Evolutionary conservation across 2,113 vertebrate species (phyloP).

Genomic region (Caranx melampygus): DNA sequence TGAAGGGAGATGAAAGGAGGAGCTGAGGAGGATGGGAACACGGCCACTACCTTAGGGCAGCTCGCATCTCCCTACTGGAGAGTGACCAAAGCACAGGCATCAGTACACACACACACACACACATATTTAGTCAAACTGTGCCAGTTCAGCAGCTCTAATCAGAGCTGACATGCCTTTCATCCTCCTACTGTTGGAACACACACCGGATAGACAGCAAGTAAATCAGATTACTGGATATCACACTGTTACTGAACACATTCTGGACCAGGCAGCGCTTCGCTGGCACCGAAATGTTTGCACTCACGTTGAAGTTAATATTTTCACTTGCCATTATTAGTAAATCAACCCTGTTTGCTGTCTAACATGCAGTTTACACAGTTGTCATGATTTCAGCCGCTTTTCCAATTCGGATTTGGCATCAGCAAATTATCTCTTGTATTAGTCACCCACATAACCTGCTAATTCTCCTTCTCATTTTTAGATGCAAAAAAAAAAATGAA

Average conservation of each 20-base stretch:
- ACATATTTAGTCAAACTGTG: constrained; percentile 45
- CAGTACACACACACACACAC: constrained; percentile 42
- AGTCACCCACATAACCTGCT: constrained; percentile 47
- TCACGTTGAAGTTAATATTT: constrained; percentile 43
- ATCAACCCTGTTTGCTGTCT: constrained; percentile 24
- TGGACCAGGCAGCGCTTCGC: constrained; percentile 37
- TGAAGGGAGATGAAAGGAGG: constrained; percentile 67
- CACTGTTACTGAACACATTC: constrained; percentile 48
- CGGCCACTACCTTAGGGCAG: constrained; percentile 66
- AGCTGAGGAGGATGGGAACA: constrained; percentile 50
- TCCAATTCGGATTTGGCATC: constrained; percentile 49
- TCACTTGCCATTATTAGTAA: constrained; percentile 26
- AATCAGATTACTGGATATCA: constrained; percentile 70
- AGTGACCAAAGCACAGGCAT: constrained; percentile 70
- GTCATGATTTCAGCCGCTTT: constrained; percentile 47
- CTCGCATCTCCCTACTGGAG: constrained; percentile 65
- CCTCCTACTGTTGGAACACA: constrained; percentile 71
- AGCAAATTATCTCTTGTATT: constrained; percentile 53
- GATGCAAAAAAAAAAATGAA: constrained; percentile 29
- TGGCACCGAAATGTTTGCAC: constrained; percentile 15
- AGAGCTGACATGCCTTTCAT: constrained; percentile 73
- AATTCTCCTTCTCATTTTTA: constrained; percentile 53
- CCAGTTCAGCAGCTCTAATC: constrained; percentile 68
- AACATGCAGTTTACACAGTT: constrained; percentile 32
- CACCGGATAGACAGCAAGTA: constrained; percentile 44